Evolutionary conservation across 2,113 vertebrate genomes (phyloP).

Genomic region (Megalops atlanticus): DNA sequence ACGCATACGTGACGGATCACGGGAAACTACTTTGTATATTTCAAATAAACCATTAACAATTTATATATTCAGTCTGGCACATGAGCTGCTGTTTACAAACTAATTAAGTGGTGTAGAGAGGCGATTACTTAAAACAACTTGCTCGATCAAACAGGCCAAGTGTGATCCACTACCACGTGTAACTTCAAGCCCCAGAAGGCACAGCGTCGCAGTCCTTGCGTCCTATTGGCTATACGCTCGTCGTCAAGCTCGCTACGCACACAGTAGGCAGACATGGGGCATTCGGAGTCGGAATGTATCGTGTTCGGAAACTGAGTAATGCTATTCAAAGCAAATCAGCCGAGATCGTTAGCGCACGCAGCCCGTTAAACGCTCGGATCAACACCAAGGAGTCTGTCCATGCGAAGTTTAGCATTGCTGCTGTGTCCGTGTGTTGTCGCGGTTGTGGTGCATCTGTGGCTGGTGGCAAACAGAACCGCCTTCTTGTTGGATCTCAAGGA

Average conservation of each 20-base stretch:
- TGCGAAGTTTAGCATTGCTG: conserved; percentile 84
- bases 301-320: conserved; percentile 40
- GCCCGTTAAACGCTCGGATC: conserved; percentile 48
- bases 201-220: conserved; percentile 26
- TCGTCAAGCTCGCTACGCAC: conserved; percentile 35
- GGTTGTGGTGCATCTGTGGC: conserved; percentile 87
- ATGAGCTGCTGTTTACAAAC: neutral
- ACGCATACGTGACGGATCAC: too few species aligned
- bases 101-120: neutral
- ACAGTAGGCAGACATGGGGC: conserved; percentile 60
- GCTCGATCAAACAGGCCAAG: neutral
- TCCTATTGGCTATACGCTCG: conserved; percentile 58
- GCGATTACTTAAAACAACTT: too few species aligned
- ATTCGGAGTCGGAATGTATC: conserved; percentile 40
- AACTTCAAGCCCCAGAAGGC: conserved; percentile 60
- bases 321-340: conserved; percentile 48
- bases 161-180: neutral
- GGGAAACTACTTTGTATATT: too few species aligned
- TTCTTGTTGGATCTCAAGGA: conserved; percentile 57
- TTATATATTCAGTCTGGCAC: too few species aligned
- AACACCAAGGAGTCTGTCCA: conserved; percentile 74
- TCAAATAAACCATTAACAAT: too few species aligned
- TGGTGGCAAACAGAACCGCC: conserved; percentile 64
- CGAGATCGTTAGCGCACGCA: conserved; percentile 22
- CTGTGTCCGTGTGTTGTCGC: conserved; percentile 84